Percentiles rank a stretch among this genome's conserved stretches.
Evolutionary conservation across 2,888 invertebrate species (phyloP).

Genomic region (Cheilosia urbana): DNA sequence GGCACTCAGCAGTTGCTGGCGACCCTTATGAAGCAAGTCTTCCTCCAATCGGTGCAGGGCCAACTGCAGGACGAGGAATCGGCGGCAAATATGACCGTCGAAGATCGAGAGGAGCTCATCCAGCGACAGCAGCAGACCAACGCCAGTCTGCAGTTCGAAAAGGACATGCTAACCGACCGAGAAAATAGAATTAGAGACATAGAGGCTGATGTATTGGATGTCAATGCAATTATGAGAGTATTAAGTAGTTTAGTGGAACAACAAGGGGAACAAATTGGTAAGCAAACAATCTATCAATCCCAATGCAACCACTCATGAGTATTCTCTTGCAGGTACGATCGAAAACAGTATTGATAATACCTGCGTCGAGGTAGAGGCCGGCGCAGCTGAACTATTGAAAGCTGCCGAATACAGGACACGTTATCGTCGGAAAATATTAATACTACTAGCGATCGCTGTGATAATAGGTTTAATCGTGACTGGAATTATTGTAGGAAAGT

Average conservation of each 20-base stretch:
- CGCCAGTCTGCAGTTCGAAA: constrained; percentile 88
- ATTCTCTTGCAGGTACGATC: constrained; percentile 88
- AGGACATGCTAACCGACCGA: constrained; percentile 91
- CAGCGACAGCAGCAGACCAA: constrained; percentile 80
- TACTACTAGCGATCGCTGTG: constrained; percentile 88
- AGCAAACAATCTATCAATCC: constrained; percentile 79
- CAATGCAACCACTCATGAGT: constrained; percentile 25
- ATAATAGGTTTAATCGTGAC: constrained; percentile 88
- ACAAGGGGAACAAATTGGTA: constrained; percentile 90
- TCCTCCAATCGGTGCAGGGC: constrained; percentile 77
- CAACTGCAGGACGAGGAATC: constrained; percentile 77
- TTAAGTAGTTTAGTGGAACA: constrained; percentile 88
- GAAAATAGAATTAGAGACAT: constrained; percentile 92
- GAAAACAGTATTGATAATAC: constrained; percentile 92
- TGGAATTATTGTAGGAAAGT: constrained; percentile 87
- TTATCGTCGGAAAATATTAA: constrained; percentile 90
- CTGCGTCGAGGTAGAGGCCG: constrained; percentile 90
- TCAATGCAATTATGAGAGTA: constrained; percentile 92
- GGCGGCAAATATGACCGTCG: constrained; percentile 82
- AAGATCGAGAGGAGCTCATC: constrained; percentile 80
- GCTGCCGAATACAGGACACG: constrained; percentile 91
- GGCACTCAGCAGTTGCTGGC: constrained; percentile 90
- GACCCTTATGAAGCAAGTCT: constrained; percentile 87
- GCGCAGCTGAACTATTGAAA: constrained; percentile 90
- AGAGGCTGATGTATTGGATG: constrained; percentile 92